These are phyloP conservation scores for Theodoxus fluviatilis DNA, from an alignment of 2,888 invertebrate genomes.

Conservation along the genomic window DNA sequence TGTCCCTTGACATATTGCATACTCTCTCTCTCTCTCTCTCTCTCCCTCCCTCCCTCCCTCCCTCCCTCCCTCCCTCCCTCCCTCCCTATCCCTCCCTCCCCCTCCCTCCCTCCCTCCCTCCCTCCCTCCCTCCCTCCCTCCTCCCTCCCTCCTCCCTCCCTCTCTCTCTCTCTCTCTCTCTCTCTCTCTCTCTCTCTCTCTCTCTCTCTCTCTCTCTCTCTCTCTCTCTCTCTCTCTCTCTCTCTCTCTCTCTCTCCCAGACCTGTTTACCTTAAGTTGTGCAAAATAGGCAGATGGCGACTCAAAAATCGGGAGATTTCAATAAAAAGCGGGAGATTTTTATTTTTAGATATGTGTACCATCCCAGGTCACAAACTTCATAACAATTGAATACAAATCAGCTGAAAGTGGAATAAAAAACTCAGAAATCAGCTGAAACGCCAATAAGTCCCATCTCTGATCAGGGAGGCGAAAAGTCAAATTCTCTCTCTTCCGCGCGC, in stretches of 20 bases:
- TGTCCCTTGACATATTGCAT: no score
- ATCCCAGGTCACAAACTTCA: no score
- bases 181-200: neutral
- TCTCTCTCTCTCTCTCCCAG: conserved; percentile 24
- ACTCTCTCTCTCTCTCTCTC: no score
- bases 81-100: conserved; percentile 26
- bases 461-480: no score
- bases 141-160: conserved; percentile 13
- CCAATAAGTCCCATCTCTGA: no score
- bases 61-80: neutral
- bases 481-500: no score
- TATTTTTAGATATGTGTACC: neutral
- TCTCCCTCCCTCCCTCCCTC: neutral
- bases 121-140: neutral
- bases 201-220: neutral
- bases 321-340: neutral
- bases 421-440: no score
- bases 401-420: no score
- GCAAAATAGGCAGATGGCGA: no score
- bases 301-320: no score
- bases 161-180: conserved; percentile 14
- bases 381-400: no score
- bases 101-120: conserved; percentile 8
- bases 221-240: neutral
- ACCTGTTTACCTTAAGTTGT: no score